These are phyloP conservation scores for Helobdella robusta DNA, from an alignment of 2,888 invertebrate species.

Conservation along the genomic window DNA sequence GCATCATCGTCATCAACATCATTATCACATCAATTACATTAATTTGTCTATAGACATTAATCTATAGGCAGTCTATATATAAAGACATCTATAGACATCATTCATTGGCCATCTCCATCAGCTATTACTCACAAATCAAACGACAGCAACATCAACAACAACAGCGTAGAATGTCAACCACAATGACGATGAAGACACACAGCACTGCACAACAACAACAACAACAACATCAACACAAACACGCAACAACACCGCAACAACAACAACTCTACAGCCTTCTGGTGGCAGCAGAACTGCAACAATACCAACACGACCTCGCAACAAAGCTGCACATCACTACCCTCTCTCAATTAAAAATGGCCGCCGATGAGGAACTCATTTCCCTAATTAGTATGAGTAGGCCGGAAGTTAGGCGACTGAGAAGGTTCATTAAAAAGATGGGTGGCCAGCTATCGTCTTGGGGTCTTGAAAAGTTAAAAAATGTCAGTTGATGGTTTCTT, in stretches of 20 bases:
- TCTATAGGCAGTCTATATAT: too few relatives aligned
- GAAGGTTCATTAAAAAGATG: conserved; percentile 13
- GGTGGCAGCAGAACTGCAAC: conserved; percentile 16
- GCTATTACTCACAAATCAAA: too few relatives aligned
- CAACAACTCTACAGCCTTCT: conserved; percentile 11
- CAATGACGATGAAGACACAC: not conserved
- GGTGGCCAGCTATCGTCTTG: not conserved
- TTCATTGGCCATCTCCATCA: too few relatives aligned
- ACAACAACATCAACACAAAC: not conserved
- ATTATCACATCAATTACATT: too few relatives aligned
- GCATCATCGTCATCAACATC: too few relatives aligned
- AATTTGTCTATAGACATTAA: too few relatives aligned
- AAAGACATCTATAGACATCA: too few relatives aligned
- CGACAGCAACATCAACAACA: too few relatives aligned
- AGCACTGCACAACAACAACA: not conserved
- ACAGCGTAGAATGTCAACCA: not conserved
- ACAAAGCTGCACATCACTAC: conserved; percentile 16
- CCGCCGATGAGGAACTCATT: conserved; percentile 14
- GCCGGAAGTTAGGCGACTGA: conserved; percentile 21
- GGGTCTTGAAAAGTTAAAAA: conserved; percentile 5
- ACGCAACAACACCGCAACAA: conserved; percentile 6
- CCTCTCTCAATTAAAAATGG: conserved; percentile 3
- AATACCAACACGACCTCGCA: conserved; percentile 10
- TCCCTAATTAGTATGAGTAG: conserved; percentile 14
- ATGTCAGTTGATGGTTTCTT: not conserved